These are phyloP conservation scores for Halictus quadricinctus DNA, from an alignment of 2,888 invertebrate species.

Conservation along the genomic window DNA sequence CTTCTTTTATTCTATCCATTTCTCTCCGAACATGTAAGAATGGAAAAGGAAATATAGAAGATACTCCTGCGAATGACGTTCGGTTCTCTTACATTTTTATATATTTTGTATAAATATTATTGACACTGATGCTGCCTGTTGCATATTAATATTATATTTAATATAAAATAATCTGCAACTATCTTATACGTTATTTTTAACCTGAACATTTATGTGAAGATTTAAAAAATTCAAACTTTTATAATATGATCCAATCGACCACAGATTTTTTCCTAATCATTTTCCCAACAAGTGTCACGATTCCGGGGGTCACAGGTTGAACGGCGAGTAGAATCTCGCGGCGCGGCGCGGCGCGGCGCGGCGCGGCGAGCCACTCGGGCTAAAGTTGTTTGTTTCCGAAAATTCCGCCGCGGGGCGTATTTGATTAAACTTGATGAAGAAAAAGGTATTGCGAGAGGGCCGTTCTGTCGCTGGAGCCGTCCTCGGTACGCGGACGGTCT, in stretches of 20 bases:
- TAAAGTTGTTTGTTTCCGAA: not conserved
- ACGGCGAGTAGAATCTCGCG: not conserved
- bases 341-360: too few relatives aligned
- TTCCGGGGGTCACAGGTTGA: not conserved
- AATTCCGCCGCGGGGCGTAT: not conserved
- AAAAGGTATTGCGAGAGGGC: not conserved
- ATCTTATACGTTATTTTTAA: too few relatives aligned
- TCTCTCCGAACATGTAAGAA: not conserved
- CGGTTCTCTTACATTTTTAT: not conserved
- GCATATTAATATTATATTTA: not conserved
- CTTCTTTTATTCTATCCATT: not conserved
- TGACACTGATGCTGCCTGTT: not conserved
- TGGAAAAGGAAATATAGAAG: not conserved
- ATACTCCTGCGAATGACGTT: not conserved
- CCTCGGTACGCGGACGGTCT: not conserved
- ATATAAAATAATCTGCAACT: not conserved
- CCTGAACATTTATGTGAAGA: too few relatives aligned
- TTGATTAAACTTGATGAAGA: constrained; percentile 2
- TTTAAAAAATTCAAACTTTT: too few relatives aligned
- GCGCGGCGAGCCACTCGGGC: not conserved
- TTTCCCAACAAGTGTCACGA: too few relatives aligned
- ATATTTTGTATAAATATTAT: not conserved
- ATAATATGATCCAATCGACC: too few relatives aligned
- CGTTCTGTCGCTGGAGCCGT: not conserved
- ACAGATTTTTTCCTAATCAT: too few relatives aligned